A percentile compares a stretch with the other conserved stretches of the same genome.
phyloP scores from a whole-genome alignment of 2,797 vertebrate genomes.

The Eurystomus glaucurus region DNA sequence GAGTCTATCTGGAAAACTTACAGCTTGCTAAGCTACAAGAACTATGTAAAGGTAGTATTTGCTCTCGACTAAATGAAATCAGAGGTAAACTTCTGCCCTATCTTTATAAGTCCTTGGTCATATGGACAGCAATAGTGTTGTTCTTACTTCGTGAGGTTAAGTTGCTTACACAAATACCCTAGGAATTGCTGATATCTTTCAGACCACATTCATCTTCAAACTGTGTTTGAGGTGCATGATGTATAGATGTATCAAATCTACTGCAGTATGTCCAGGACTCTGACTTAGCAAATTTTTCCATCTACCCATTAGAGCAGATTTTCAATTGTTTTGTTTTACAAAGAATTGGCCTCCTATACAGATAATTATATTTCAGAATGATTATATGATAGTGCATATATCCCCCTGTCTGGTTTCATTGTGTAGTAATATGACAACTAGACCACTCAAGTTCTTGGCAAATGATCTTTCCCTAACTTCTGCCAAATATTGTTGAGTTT shows the following conservation, averaged over 20 bases:
- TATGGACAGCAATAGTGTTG: neutral
- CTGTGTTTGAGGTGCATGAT: fast-evolving
- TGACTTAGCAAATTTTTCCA: neutral
- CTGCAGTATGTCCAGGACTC: neutral
- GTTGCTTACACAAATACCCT: neutral
- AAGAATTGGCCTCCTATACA: neutral
- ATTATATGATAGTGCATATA: neutral
- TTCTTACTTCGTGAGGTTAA: neutral
- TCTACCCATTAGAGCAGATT: neutral
- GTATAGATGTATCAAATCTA: neutral
- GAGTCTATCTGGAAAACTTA: neutral
- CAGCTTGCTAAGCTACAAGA: neutral
- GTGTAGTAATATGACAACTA: neutral
- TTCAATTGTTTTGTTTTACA: neutral
- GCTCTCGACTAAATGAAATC: neutral
- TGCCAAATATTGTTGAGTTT: neutral
- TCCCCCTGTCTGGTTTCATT: neutral
- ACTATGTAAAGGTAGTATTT: neutral
- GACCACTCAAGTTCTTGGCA: neutral
- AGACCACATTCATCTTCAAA: neutral
- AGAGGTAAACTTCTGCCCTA: neutral
- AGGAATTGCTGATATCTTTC: neutral
- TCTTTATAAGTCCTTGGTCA: neutral
- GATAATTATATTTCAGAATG: neutral
- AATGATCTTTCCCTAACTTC: neutral